phyloP scores from a whole-genome alignment of 2,888 invertebrate genomes.

The Oscheius sp. region DNA sequence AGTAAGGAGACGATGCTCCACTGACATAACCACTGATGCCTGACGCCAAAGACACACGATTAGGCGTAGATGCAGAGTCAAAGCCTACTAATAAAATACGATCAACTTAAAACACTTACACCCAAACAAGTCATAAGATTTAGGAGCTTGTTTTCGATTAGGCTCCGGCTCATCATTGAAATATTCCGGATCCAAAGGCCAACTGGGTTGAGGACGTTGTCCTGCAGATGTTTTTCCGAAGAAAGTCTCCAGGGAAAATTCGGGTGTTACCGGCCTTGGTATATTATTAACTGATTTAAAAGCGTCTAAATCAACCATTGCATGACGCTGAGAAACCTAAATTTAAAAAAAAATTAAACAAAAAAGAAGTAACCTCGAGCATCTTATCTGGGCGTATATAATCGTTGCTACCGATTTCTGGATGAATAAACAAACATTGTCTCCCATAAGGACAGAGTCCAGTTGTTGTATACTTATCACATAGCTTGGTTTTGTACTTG shows the following conservation, averaged over 20 bases:
- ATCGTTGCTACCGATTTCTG: slow-evolving; percentile 51
- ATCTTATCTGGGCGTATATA: slow-evolving; percentile 59
- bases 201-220: slow-evolving; percentile 46
- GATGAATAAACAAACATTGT: slow-evolving; percentile 69
- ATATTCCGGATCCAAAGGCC: slow-evolving; percentile 54
- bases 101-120: slow-evolving; percentile 7
- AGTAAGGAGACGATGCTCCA: slow-evolving; percentile 34
- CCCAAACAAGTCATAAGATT: background rate
- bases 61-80: slow-evolving; percentile 10
- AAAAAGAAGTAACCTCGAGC: slow-evolving; percentile 35
- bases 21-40: slow-evolving; percentile 30
- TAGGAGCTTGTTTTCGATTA: background rate
- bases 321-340: slow-evolving; percentile 49
- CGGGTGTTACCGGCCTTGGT: slow-evolving; percentile 23
- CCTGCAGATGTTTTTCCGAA: slow-evolving; percentile 5
- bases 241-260: background rate
- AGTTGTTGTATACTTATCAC: slow-evolving; percentile 69
- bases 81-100: background rate
- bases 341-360: background rate
- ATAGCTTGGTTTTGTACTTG: slow-evolving; percentile 69
- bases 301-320: slow-evolving; percentile 40
- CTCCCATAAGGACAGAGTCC: slow-evolving; percentile 68
- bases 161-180: slow-evolving; percentile 29
- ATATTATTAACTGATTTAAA: background rate
- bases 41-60: slow-evolving; percentile 11